Evolutionary conservation across 2,888 invertebrate species (phyloP).

Genomic region (Rhamphomyia laevipes): DNA sequence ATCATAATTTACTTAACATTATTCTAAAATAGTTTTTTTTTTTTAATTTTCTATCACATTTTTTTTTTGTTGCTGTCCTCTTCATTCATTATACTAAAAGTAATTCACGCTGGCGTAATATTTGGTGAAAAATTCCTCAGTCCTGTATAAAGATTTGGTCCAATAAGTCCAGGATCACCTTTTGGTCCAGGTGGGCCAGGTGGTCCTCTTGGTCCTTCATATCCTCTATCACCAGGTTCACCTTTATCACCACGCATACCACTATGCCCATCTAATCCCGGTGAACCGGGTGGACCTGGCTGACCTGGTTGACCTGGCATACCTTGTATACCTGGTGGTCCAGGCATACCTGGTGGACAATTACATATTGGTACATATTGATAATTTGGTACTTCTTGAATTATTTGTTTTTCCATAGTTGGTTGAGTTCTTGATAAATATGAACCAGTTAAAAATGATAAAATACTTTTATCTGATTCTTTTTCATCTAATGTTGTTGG

Average conservation of each 20-base stretch:
- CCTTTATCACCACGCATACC: neutral
- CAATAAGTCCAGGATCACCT: neutral
- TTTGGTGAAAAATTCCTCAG: constrained; percentile 9
- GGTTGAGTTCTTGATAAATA: neutral
- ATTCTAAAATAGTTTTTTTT: too few relatives aligned
- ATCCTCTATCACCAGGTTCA: neutral
- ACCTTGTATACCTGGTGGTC: constrained; percentile 67
- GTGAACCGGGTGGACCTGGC: constrained; percentile 53
- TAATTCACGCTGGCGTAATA: too few relatives aligned
- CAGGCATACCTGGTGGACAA: constrained; percentile 65
- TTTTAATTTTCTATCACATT: too few relatives aligned
- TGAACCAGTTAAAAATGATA: neutral
- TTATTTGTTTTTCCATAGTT: neutral
- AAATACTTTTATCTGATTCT: neutral
- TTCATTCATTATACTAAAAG: too few relatives aligned
- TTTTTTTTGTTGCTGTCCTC: too few relatives aligned
- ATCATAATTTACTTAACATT: too few relatives aligned
- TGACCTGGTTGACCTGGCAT: constrained; percentile 39
- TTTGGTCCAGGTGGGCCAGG: neutral
- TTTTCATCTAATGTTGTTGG: neutral
- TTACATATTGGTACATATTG: neutral
- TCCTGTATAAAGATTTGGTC: neutral
- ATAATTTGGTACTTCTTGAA: neutral
- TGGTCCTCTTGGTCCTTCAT: neutral
- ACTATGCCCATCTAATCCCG: constrained; percentile 19